Conservation (phyloP, 2,888 invertebrate genomes). For the Nasonovia ribisnigri region DNA sequence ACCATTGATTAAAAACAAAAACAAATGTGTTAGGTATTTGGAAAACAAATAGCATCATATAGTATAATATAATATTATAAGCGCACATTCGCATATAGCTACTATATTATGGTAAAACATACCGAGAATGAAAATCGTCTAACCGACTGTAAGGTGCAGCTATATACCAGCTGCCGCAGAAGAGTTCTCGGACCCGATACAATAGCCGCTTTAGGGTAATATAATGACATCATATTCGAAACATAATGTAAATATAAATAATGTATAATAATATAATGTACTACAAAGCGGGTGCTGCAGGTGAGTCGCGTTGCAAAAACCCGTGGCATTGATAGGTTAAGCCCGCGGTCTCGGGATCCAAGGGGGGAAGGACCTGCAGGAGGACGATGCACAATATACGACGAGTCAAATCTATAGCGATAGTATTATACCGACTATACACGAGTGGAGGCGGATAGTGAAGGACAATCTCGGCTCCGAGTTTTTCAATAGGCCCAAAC, state of each 20-base stretch:
- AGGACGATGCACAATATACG: neutral
- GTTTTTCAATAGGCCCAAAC: constrained; percentile 1
- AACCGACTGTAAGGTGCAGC: neutral
- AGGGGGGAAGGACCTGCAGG: neutral
- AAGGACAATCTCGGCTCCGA: neutral
- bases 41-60: neutral
- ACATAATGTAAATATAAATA: too few species aligned
- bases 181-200: neutral
- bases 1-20: neutral
- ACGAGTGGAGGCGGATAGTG: neutral
- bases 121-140: too few species aligned
- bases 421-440: neutral
- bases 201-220: neutral
- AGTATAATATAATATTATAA: too few species aligned
- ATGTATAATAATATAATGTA: too few species aligned
- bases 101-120: neutral
- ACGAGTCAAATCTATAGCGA: neutral
- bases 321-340: too few species aligned
- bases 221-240: neutral
- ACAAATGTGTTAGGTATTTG: neutral
- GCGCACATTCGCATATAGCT: neutral
- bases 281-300: neutral
- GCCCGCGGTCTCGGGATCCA: too few species aligned
- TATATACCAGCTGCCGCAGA: too few species aligned
- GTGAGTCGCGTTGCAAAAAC: neutral